Base-by-base conservation (phyloP, 2,113 vertebrate genomes). In the Erythrolamprus reginae region DNA sequence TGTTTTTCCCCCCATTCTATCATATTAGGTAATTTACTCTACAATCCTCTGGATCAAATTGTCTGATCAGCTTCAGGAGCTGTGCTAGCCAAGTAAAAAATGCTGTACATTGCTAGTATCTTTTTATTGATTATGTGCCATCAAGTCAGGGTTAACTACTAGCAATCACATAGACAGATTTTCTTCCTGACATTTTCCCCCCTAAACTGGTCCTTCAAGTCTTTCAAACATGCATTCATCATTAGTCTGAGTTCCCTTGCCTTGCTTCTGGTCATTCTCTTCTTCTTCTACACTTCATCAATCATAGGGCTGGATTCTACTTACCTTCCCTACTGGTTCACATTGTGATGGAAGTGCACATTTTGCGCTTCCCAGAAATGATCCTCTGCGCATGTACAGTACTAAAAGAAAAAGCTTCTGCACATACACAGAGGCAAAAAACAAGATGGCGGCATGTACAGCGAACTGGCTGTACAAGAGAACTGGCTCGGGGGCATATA, bases 31-130 rank as follows among this genome's bases (percentile, higher is more conserved):
- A 53, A 33, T 90, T 93, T 1, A 50, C 38, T 90, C 94, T 48
- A 53, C 21, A 23, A 45, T 88, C 88, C 53, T 26, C 93, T 95
- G 28, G 90, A 83, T 90, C 52, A 21, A 94, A 87, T 94, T 95
- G 50, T 15, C 82, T n/a, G 33, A 47, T 19, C 15, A 51, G 4
- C 51, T 87, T 90, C 52, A 88, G 50, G 33, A 77, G 17, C 33
- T 77, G 65, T 77, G 70, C 33, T 77, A 77, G 33, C 33, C 21
- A 21, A 21, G 70, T 8, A 42, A 2, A 2, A 77, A 77, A 42
- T 77, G 3, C 70, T 77, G 3, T 77, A 77, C 70, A 21, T 77
- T 77, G 33, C 33, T 77, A 77, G 7, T 10, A 38, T 38, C 17
- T 42, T 77, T 77, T 38, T 38, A 77, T 3, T 77, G 65, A 77